Base-by-base conservation (phyloP, 2,888 invertebrate genomes). In the Graphium colonna region DNA sequence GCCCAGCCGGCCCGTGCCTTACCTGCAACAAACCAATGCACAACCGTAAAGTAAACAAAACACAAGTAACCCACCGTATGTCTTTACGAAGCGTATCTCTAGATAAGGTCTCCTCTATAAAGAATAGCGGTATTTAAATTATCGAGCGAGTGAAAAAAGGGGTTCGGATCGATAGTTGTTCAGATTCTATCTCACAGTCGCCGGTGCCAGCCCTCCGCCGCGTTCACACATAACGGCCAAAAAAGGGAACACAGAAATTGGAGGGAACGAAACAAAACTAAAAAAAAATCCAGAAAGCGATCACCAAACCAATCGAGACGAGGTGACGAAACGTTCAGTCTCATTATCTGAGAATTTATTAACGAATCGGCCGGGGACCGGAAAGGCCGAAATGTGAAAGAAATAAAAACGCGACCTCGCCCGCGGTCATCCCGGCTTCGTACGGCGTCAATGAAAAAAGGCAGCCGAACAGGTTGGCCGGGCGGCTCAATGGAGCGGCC, bases 261-360 rank as follows among this genome's bases (percentile, higher is more conserved):
- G n/a, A n/a, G n/a, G n/a, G n/a, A n/a, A n/a, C n/a, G n/a, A n/a
- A n/a, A n/a, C n/a, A n/a, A n/a, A n/a, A n/a, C n/a, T n/a, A n/a
- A n/a, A n/a, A 75, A 79, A 79, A 82, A 82, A 76, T 73, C 75
- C 73, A 80, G n/a, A 7, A 26, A 26, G 26, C 26, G n/a, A 26
- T 7, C 26, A 26, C 26, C 26, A 7, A 82, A 83, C 82, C 87
- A 87, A 88, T 88, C 87, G 85, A 85, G 86, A 80, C 77, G 88
- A 89, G 88, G 88, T 89, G 88, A 89, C 87, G 88, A 89, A 89
- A 88, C 88, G 88, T 86, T 89, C 88, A 87, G 87, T 86, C 87
- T 88, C 88, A 88, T 89, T 88, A 89, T 89, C 88, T 86, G 86
- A 82, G 88, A 89, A 89, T 89, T 89, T 89, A 89, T 89, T 89